These are phyloP conservation scores for Tenodera sinensis DNA, from an alignment of 2,888 invertebrate species.

Conservation along the genomic window DNA sequence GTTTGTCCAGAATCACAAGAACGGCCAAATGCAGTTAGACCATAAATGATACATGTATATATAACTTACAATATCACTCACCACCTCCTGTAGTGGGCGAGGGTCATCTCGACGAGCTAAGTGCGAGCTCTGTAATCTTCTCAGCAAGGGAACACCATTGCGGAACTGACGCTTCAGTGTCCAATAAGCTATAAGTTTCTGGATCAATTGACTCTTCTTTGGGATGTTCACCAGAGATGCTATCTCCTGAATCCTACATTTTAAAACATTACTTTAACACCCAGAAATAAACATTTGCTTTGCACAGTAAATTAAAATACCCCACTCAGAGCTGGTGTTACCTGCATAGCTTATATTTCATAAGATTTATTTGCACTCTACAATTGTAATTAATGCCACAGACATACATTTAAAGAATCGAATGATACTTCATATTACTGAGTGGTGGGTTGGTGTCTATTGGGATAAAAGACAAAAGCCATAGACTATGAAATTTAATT, in stretches of 20 bases:
- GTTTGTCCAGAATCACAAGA: not conserved
- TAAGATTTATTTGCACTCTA: no score
- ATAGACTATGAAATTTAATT: no score
- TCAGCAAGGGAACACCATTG: constrained; percentile 90
- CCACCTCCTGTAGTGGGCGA: constrained; percentile 35
- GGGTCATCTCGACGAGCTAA: constrained; percentile 39
- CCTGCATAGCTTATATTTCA: no score
- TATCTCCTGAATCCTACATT: constrained; percentile 73
- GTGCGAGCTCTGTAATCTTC: constrained; percentile 64
- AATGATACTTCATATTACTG: no score
- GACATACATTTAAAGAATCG: no score
- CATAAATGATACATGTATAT: not conserved
- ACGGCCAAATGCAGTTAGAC: not conserved
- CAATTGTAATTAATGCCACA: no score
- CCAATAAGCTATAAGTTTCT: constrained; percentile 93
- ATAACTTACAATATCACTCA: constrained; percentile 36
- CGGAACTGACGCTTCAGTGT: constrained; percentile 90
- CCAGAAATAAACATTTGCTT: not conserved
- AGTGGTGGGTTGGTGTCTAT: no score
- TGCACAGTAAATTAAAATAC: not conserved
- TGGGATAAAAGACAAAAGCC: no score
- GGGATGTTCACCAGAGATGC: constrained; percentile 69
- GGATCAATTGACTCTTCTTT: constrained; percentile 81
- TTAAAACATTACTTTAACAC: not conserved
- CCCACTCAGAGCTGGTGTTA: no score